phyloP scores from a whole-genome alignment of 2,888 invertebrate species.

The Arrhopalites spinosus region DNA sequence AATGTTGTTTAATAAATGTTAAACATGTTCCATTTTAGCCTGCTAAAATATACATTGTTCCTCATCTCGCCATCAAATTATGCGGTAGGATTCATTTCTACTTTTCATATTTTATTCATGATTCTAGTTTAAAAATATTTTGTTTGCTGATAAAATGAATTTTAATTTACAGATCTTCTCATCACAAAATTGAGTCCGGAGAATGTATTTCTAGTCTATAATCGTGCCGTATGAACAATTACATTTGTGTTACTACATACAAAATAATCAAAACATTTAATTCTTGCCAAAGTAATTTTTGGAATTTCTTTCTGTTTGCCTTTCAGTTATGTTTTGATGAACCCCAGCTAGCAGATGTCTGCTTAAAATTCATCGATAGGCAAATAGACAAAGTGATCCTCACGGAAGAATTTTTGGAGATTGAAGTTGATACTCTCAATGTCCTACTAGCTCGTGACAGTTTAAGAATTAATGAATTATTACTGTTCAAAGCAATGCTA shows the following conservation, averaged over 20 bases:
- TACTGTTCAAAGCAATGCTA: slow-evolving; percentile 74
- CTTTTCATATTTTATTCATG: too few species aligned
- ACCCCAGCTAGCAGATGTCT: slow-evolving; percentile 77
- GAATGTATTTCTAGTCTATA: slow-evolving; percentile 80
- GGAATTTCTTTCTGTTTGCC: too few species aligned
- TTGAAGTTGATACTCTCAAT: slow-evolving; percentile 78
- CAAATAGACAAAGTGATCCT: slow-evolving; percentile 67
- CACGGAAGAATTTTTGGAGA: slow-evolving; percentile 81
- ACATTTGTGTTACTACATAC: too few species aligned
- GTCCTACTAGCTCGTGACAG: slow-evolving; percentile 78
- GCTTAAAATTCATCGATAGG: slow-evolving; percentile 79
- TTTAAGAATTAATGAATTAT: slow-evolving; percentile 75
- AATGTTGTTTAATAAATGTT: too few species aligned
- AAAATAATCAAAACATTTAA: too few species aligned
- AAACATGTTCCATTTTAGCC: slow-evolving; percentile 62
- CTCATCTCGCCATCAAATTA: slow-evolving; percentile 77
- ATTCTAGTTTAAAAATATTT: too few species aligned
- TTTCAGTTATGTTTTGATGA: slow-evolving; percentile 70
- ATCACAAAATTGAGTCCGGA: slow-evolving; percentile 74
- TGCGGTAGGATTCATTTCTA: too few species aligned
- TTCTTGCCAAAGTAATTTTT: too few species aligned
- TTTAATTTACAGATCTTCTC: slow-evolving; percentile 81
- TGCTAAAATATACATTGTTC: slow-evolving; percentile 85
- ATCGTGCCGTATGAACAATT: slow-evolving; percentile 71
- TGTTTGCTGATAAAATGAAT: too few species aligned